Percentiles rank a stretch among this genome's conserved stretches.
Conservation (phyloP, 2,888 invertebrate species). For the Electrophaes corylata region DNA sequence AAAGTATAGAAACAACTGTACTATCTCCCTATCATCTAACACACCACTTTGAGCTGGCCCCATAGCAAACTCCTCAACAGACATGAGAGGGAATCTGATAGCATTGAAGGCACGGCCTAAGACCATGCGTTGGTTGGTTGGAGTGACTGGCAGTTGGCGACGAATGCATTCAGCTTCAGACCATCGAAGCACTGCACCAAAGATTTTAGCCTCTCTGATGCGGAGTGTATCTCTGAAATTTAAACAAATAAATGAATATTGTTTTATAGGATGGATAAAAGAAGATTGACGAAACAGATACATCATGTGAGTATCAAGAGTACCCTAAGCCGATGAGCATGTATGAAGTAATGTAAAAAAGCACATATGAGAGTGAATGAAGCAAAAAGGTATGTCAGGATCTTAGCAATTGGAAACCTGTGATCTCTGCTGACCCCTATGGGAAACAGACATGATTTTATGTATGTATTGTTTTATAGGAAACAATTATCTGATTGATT, state of each 20-base stretch:
- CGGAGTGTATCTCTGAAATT: conserved; percentile 88
- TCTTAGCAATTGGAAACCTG: too few species aligned
- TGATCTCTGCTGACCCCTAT: too few species aligned
- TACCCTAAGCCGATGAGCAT: too few species aligned
- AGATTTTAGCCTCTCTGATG: conserved; percentile 91
- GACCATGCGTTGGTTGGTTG: conserved; percentile 88
- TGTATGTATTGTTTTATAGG: too few species aligned
- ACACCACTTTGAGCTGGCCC: conserved; percentile 90
- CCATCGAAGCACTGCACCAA: conserved; percentile 89
- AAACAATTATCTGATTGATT: too few species aligned
- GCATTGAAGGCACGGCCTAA: conserved; percentile 88
- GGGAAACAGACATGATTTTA: too few species aligned
- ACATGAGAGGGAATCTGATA: conserved; percentile 93
- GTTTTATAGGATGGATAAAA: too few species aligned
- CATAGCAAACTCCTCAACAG: conserved; percentile 92
- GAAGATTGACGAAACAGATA: too few species aligned
- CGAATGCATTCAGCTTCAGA: conserved; percentile 90
- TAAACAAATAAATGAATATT: not conserved
- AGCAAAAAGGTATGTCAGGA: too few species aligned
- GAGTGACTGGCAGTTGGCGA: conserved; percentile 85
- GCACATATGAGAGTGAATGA: too few species aligned
- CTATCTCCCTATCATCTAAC: conserved; percentile 90
- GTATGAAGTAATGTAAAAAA: too few species aligned
- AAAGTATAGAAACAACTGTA: conserved; percentile 88
- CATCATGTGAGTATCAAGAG: too few species aligned